phyloP scores from a whole-genome alignment of 1,140 invertebrate genomes.

The Drosophila sp. region DNA sequence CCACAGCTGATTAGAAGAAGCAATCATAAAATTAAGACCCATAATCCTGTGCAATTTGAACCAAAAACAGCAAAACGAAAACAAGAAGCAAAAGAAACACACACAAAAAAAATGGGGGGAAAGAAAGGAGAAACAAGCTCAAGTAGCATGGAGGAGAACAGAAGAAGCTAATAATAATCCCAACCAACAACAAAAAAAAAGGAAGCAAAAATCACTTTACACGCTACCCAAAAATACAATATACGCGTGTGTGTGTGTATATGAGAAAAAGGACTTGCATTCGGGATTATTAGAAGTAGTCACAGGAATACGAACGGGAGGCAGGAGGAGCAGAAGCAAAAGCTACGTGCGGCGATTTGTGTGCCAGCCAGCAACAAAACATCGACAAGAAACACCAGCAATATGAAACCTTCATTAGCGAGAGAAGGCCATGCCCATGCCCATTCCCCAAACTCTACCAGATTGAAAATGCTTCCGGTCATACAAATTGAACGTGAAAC shows the following conservation, averaged over 20 bases:
- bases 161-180: conserved; percentile 40
- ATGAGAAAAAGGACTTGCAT: conserved; percentile 26
- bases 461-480: conserved; percentile 69
- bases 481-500: conserved; percentile 74
- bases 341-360: conserved; percentile 70
- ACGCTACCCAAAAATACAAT: conserved; percentile 41
- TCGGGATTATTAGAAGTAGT: conserved; percentile 25
- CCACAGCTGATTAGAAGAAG: conserved; percentile 69
- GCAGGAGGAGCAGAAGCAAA: conserved; percentile 47
- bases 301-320: conserved; percentile 16
- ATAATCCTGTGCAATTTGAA: conserved; percentile 74
- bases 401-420: conserved; percentile 73
- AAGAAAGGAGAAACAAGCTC: not conserved
- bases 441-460: conserved; percentile 15
- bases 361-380: conserved; percentile 23
- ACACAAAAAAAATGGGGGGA: too few relatives aligned
- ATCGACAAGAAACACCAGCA: conserved; percentile 37
- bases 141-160: conserved; percentile 22
- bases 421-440: conserved; percentile 12
- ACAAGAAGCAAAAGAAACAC: not conserved
- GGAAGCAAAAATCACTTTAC: conserved; percentile 61
- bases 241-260: conserved; percentile 16
- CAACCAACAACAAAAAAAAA: conserved; percentile 13
- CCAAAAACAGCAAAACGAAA: conserved; percentile 50
- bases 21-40: conserved; percentile 80